These are phyloP conservation scores for Triops cancriformis DNA, from an alignment of 1,140 invertebrate genomes.

Conservation along the genomic window DNA sequence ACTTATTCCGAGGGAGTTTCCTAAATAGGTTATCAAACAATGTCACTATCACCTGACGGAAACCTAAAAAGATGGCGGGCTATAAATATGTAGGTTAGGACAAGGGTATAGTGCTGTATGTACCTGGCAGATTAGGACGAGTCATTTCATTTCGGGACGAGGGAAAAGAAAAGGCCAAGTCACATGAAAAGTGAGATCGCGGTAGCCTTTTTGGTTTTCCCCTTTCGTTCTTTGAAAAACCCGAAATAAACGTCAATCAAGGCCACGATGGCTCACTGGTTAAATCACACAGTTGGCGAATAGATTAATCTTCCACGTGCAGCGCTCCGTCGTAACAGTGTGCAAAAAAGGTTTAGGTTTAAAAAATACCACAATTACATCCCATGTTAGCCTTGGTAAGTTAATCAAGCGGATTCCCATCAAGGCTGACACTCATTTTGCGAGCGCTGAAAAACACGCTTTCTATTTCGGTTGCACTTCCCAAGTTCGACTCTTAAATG, in stretches of 20 bases:
- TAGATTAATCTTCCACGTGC: background rate
- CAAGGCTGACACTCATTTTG: background rate
- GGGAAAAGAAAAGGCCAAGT: background rate
- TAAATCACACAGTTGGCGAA: background rate
- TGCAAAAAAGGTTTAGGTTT: background rate
- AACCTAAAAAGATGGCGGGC: background rate
- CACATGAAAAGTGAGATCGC: slow-evolving; percentile 4
- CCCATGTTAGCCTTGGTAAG: background rate
- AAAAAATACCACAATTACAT: background rate
- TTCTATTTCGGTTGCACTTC: background rate
- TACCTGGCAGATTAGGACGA: background rate
- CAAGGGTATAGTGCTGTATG: background rate
- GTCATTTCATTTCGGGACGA: background rate
- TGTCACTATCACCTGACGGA: background rate
- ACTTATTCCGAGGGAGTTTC: background rate
- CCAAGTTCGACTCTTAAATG: background rate
- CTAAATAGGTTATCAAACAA: slow-evolving; percentile 1
- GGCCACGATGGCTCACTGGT: background rate
- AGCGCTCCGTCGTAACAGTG: background rate
- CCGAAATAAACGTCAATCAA: background rate
- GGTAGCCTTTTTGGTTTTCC: background rate
- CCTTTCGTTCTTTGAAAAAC: background rate
- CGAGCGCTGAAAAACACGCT: background rate
- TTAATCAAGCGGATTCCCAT: background rate
- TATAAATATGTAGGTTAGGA: background rate